Conservation (phyloP, 2,888 invertebrate species). For the Timema podura region DNA sequence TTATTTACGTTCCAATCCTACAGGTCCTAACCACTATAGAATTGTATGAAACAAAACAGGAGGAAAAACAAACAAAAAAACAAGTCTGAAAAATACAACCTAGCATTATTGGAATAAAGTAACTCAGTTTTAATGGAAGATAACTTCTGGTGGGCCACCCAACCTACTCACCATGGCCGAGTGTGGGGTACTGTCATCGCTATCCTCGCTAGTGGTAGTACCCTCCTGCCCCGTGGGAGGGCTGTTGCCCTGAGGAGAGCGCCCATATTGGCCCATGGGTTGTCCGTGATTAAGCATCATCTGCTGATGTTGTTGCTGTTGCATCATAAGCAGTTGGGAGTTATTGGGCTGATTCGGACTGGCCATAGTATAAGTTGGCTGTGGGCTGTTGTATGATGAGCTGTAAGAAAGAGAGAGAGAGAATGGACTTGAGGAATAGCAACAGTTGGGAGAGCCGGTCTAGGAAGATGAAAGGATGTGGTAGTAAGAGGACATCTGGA, state of each 20-base stretch:
- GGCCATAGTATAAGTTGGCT: conserved; percentile 47
- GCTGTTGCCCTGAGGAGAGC: conserved; percentile 34
- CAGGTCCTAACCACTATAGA: too few species aligned
- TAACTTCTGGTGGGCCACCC: neutral
- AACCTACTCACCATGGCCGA: conserved; percentile 52
- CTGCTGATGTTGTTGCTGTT: conserved; percentile 44
- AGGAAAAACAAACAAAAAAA: too few species aligned
- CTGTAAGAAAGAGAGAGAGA: conserved; percentile 35
- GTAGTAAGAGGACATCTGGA: too few species aligned
- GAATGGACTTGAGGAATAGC: neutral
- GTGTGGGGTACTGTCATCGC: conserved; percentile 77
- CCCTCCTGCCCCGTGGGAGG: conserved; percentile 45
- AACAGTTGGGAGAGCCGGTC: too few species aligned
- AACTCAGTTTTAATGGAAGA: neutral
- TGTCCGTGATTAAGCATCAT: conserved; percentile 45
- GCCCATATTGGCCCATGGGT: conserved; percentile 38
- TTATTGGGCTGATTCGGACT: conserved; percentile 43
- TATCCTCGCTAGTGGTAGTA: conserved; percentile 78
- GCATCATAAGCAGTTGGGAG: conserved; percentile 39
- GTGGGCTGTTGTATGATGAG: conserved; percentile 45
- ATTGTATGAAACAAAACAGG: too few species aligned
- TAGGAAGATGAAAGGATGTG: too few species aligned
- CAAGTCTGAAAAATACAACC: too few species aligned
- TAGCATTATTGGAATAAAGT: neutral
- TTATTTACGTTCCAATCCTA: too few species aligned